Conservation (phyloP, 35 echinoderm and acorn worm species). For the Patiria miniata region DNA sequence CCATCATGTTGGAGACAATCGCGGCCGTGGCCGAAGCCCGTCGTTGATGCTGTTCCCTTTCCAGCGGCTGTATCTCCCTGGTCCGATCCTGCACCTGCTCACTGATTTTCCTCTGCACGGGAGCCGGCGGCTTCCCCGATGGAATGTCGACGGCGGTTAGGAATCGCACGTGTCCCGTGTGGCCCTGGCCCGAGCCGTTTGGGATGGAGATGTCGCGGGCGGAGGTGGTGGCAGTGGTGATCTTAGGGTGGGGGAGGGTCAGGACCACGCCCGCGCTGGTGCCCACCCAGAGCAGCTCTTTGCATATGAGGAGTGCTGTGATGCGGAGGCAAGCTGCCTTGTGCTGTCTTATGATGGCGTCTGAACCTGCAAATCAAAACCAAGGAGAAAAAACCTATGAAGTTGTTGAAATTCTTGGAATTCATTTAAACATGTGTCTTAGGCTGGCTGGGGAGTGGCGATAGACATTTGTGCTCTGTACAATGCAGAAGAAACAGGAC, state of each 20-base stretch:
- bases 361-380: slow-evolving; percentile 67
- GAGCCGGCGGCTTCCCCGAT: slow-evolving; percentile 24
- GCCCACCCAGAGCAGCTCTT: slow-evolving; percentile 95
- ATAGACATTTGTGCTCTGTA: too few relatives aligned
- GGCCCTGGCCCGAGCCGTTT: slow-evolving; percentile 89
- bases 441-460: too few relatives aligned
- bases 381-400: not conserved
- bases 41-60: slow-evolving; percentile 47
- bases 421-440: too few relatives aligned
- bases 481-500: too few relatives aligned
- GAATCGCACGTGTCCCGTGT: slow-evolving; percentile 96
- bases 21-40: slow-evolving; percentile 47
- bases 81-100: slow-evolving; percentile 18
- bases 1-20: slow-evolving; percentile 78
- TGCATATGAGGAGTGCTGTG: slow-evolving; percentile 91
- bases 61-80: not conserved
- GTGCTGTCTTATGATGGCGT: slow-evolving; percentile 99
- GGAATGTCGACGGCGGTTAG: slow-evolving; percentile 86
- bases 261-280: slow-evolving; percentile 98
- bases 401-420: too few relatives aligned
- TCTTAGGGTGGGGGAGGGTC: slow-evolving; percentile 92
- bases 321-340: slow-evolving; percentile 96
- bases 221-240: slow-evolving; percentile 64
- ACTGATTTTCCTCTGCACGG: slow-evolving; percentile 42
- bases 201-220: slow-evolving; percentile 63